Evolutionary conservation across 2,888 invertebrate genomes (phyloP).

Genomic region (Mythimna loreyi): DNA sequence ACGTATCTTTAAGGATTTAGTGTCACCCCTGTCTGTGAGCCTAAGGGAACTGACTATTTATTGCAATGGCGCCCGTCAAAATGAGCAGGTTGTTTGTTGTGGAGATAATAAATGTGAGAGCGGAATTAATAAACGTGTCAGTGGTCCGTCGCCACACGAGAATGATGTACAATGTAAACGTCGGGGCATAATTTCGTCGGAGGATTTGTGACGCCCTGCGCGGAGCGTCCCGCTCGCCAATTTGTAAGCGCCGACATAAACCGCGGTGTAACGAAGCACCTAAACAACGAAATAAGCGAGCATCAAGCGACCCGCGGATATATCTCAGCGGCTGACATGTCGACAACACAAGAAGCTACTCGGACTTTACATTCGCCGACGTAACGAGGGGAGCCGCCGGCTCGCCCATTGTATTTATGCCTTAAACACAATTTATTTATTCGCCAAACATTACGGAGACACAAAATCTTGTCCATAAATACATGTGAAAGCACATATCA

Average conservation of each 20-base stretch:
- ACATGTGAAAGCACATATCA: slow-evolving; percentile 91
- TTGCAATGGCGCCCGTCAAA: slow-evolving; percentile 47
- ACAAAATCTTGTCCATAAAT: slow-evolving; percentile 91
- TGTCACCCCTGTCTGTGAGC: slow-evolving; percentile 55
- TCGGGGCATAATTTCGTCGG: slow-evolving; percentile 75
- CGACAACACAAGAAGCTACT: slow-evolving; percentile 85
- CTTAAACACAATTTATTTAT: slow-evolving; percentile 90
- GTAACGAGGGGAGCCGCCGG: slow-evolving; percentile 89
- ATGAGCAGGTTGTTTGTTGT: slow-evolving; percentile 57
- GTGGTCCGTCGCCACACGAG: slow-evolving; percentile 68
- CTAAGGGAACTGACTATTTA: slow-evolving; percentile 37
- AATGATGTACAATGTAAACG: slow-evolving; percentile 80
- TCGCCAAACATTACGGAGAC: slow-evolving; percentile 90
- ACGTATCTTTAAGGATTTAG: slow-evolving; percentile 56
- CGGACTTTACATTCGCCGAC: slow-evolving; percentile 89
- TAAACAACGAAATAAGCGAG: slow-evolving; percentile 84
- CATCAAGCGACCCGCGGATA: slow-evolving; percentile 80
- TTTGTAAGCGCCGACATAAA: slow-evolving; percentile 89
- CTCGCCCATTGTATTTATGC: slow-evolving; percentile 90
- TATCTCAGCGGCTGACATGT: slow-evolving; percentile 87
- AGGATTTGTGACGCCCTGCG: slow-evolving; percentile 77
- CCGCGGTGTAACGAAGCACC: slow-evolving; percentile 87
- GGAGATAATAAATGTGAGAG: slow-evolving; percentile 63
- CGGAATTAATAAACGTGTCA: slow-evolving; percentile 74
- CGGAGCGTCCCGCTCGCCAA: slow-evolving; percentile 82